A percentile compares a stretch with the other conserved stretches of the same genome.
These are phyloP conservation scores for Mactra quadrangularis DNA, from an alignment of 1,140 invertebrate species.

Conservation along the genomic window DNA sequence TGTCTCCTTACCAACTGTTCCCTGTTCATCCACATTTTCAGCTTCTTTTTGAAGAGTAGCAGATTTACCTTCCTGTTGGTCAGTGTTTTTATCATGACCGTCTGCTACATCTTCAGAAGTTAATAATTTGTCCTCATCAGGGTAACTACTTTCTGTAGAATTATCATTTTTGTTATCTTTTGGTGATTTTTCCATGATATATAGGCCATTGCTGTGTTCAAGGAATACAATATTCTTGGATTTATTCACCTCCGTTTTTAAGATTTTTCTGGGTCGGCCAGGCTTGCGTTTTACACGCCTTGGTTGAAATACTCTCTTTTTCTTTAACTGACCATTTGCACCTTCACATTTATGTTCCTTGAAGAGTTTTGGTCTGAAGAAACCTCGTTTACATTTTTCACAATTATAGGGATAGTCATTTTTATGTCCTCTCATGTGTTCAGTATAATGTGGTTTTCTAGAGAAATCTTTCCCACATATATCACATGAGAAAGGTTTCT, in stretches of 20 bases:
- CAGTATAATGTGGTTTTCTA: constrained; percentile 78
- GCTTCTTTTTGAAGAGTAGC: background rate
- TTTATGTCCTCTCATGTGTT: constrained; percentile 80
- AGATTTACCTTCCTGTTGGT: too few species aligned
- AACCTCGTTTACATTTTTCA: constrained; percentile 86
- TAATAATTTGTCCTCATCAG: constrained; percentile 22
- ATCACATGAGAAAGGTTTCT: constrained; percentile 86
- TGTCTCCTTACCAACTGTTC: background rate
- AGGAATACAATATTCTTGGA: constrained; percentile 1
- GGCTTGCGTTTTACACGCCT: constrained; percentile 69
- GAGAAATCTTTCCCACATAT: constrained; percentile 86
- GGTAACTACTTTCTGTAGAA: background rate
- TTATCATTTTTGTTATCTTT: constrained; percentile 7
- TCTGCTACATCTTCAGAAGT: constrained; percentile 1
- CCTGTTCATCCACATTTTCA: background rate
- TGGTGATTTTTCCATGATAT: constrained; percentile 8
- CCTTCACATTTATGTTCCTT: constrained; percentile 78
- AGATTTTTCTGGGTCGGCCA: constrained; percentile 76
- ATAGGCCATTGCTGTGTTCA: background rate
- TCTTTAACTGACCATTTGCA: constrained; percentile 54
- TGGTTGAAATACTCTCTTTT: constrained; percentile 54
- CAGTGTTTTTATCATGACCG: too few species aligned
- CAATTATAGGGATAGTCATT: constrained; percentile 84
- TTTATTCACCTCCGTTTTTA: constrained; percentile 62
- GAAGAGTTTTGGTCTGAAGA: constrained; percentile 81